Percentiles rank a stretch among this genome's conserved stretches.
Conservation (phyloP, 2,888 invertebrate species). For the Agrypnus murinus region DNA sequence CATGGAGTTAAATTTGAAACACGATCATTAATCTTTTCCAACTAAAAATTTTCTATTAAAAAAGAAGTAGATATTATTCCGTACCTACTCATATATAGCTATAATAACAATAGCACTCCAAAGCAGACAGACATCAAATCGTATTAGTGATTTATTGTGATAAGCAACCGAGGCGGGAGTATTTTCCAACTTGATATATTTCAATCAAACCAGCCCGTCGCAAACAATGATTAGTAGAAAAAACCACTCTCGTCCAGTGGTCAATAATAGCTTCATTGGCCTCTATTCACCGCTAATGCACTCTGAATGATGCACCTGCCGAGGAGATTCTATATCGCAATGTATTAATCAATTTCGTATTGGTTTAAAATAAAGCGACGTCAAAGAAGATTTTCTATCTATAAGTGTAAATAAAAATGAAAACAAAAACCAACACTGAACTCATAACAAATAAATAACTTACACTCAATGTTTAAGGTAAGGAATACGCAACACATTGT, state of each 20-base stretch:
- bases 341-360: conserved; percentile 28
- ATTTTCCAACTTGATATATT: conserved; percentile 67
- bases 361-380: conserved; percentile 15
- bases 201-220: conserved; percentile 69
- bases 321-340: conserved; percentile 23
- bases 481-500: too few relatives aligned
- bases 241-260: conserved; percentile 63
- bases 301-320: conserved; percentile 61
- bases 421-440: too few relatives aligned
- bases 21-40: background rate
- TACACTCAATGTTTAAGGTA: too few relatives aligned
- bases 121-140: conserved; percentile 19
- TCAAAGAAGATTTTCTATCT: conserved; percentile 2
- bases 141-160: conserved; percentile 66
- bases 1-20: background rate
- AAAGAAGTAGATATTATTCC: background rate
- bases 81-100: background rate
- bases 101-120: conserved; percentile 22
- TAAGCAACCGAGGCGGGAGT: conserved; percentile 64
- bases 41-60: conserved; percentile 10
- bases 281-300: conserved; percentile 69
- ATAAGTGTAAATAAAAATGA: too few relatives aligned
- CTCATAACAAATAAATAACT: too few relatives aligned
- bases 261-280: conserved; percentile 70
- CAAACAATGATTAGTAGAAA: conserved; percentile 70